Evolutionary conservation across 2,113 vertebrate species (phyloP).

Genomic region (Prionailurus bengalensis): DNA sequence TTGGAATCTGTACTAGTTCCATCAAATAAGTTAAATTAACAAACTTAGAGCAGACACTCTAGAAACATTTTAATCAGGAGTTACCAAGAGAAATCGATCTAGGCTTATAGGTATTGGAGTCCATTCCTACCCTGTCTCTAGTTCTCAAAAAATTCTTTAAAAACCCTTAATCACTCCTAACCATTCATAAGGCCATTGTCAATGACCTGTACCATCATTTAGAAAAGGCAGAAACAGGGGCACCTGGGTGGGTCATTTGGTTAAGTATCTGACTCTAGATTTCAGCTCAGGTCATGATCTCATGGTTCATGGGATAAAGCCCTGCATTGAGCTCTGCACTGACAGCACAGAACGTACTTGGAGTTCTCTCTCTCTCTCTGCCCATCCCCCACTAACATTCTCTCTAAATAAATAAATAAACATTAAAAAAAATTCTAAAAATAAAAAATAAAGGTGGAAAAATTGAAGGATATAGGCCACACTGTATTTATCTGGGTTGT

Average conservation of each 20-base stretch:
- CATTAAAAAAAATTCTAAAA: no score
- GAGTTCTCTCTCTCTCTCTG: no score
- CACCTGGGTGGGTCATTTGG: no score
- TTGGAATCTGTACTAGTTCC: neutral
- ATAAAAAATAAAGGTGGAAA: neutral
- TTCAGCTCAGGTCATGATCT: no score
- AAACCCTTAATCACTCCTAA: neutral
- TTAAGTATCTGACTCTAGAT: no score
- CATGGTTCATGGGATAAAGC: no score
- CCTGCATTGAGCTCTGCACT: no score
- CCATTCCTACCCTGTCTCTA: neutral
- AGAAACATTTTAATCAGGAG: neutral
- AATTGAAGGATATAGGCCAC: neutral
- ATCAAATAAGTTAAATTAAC: neutral
- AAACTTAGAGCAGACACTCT: neutral
- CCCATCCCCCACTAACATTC: no score
- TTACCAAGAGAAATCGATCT: neutral
- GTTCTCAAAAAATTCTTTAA: neutral
- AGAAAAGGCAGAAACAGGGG: neutral
- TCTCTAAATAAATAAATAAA: no score
- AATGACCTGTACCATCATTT: neutral
- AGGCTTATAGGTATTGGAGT: neutral
- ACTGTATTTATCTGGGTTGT: neutral
- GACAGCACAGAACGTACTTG: no score
- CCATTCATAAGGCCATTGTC: neutral